Percentiles rank a stretch among this genome's conserved stretches.
These are phyloP conservation scores for Archegozetes longisetosus DNA, from an alignment of 1,140 invertebrate genomes.

Conservation along the genomic window DNA sequence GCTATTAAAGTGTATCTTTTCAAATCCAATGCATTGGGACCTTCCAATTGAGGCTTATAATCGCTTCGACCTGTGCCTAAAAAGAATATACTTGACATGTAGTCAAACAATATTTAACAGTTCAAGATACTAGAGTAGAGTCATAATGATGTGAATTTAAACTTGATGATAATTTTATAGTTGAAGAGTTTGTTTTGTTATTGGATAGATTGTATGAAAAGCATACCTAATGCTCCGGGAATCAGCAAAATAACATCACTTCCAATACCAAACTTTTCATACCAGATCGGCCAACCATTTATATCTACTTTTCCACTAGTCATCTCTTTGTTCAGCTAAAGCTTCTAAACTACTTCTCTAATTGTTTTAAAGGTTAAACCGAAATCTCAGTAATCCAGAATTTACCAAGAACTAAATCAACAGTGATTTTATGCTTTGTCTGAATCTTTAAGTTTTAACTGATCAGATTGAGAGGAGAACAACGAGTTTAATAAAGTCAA, in stretches of 20 bases:
- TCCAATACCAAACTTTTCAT: constrained; percentile 10
- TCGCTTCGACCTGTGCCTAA: constrained; percentile 10
- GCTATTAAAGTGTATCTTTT: constrained; percentile 9
- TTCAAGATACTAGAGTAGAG: too few relatives aligned
- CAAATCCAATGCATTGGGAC: neutral
- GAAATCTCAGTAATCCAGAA: too few relatives aligned
- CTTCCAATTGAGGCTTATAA: constrained; percentile 7
- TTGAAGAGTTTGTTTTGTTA: constrained; percentile 22
- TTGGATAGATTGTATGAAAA: neutral
- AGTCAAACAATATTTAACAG: too few relatives aligned
- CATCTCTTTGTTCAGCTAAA: too few relatives aligned
- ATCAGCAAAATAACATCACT: constrained; percentile 4
- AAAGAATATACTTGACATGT: constrained; percentile 37
- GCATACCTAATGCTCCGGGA: constrained; percentile 14
- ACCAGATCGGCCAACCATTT: constrained; percentile 8
- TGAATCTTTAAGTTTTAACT: too few relatives aligned
- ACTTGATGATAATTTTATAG: constrained; percentile 33
- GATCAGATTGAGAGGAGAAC: too few relatives aligned
- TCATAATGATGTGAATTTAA: too few relatives aligned
- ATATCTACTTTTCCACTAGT: constrained; percentile 5
- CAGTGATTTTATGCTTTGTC: too few relatives aligned
- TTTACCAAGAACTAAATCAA: too few relatives aligned
- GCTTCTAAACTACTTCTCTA: too few relatives aligned
- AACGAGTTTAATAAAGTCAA: too few relatives aligned
- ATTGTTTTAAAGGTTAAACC: too few relatives aligned